phyloP scores from a whole-genome alignment of 2,113 vertebrate genomes.

The Pyxicephalus adspersus region DNA sequence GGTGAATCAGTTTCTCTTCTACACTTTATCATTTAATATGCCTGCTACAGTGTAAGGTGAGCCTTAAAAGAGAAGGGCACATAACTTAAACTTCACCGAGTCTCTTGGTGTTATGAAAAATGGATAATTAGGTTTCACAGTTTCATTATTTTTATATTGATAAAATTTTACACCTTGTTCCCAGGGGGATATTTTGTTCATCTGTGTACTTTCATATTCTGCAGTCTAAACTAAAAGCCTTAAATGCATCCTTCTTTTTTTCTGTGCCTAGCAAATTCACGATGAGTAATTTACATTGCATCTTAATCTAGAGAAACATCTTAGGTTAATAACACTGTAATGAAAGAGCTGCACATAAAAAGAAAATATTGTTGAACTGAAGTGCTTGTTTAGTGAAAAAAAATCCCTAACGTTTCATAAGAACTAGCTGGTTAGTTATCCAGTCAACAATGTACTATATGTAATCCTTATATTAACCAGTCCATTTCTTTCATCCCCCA shows the following conservation, averaged over 20 bases:
- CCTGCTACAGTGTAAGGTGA: not conserved
- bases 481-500: too few relatives aligned
- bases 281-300: conserved; percentile 3
- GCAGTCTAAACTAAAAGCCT: not conserved
- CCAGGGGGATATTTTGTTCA: conserved; percentile 12
- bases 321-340: not conserved
- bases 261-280: not conserved
- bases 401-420: not conserved
- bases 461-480: too few relatives aligned
- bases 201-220: not conserved
- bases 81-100: not conserved
- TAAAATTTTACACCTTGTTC: conserved; percentile 9
- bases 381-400: not conserved
- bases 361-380: not conserved
- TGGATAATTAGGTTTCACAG: conserved; percentile 30
- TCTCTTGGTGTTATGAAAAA: conserved; percentile 11
- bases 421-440: not conserved
- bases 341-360: not conserved
- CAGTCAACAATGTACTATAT: not conserved
- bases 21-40: not conserved
- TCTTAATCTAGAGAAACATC: not conserved
- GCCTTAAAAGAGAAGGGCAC: not conserved
- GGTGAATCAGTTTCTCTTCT: conserved; percentile 9
- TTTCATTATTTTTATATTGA: conserved; percentile 47
- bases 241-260: not conserved